Base-by-base conservation (phyloP, 2,888 invertebrate species). In the Clitarchus hookeri region DNA sequence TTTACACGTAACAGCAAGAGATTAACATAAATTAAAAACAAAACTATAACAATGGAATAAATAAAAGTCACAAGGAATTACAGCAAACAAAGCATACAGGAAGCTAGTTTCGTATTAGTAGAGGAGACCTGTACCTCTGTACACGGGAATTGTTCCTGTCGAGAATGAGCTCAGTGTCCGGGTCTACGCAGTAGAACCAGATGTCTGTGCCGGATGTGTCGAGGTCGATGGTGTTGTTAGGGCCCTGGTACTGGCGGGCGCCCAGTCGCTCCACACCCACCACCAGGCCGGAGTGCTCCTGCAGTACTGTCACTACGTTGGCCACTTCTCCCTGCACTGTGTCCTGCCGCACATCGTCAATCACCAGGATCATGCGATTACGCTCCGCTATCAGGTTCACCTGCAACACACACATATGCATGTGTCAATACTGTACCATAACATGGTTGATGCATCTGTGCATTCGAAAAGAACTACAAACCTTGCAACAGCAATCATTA, bases 141-240 rank as follows among this genome's bases (percentile, higher is more conserved):
- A 98, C 94, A 65, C 94, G 91, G 0, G 94, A 93, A 88, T 95
- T 95, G 88, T 97, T 97, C 84, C 96, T 94, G 0, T 93, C 92
- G 78, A 98, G 91, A 88, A 98, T 96, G 84, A 92, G 92, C 88
- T 97, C 97, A 0, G 94, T 95, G 85, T 92, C 93, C 0, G 97
- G 97, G 91, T 98, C 96, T 4, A 98, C 93, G 0, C 96, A 93
- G 89, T 97, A 97, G 91, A 98, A 94, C 97, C 97, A 97, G 11
- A 97, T 94, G 89, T 98, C 97, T 0, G 97, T 97, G 12, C 96
- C 96, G 11, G 93, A 93, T 0, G 94, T 92, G 90, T 96, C 96
- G 65, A 91, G 92, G 89, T 95, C 95, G 27, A 97, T 91, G 0
- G 96, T 96, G 8, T 96, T 95, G 90, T 97, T 97, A 84, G 94